Evolutionary conservation across 2,888 invertebrate genomes (phyloP).

Genomic region (Hyppa rectilinea): DNA sequence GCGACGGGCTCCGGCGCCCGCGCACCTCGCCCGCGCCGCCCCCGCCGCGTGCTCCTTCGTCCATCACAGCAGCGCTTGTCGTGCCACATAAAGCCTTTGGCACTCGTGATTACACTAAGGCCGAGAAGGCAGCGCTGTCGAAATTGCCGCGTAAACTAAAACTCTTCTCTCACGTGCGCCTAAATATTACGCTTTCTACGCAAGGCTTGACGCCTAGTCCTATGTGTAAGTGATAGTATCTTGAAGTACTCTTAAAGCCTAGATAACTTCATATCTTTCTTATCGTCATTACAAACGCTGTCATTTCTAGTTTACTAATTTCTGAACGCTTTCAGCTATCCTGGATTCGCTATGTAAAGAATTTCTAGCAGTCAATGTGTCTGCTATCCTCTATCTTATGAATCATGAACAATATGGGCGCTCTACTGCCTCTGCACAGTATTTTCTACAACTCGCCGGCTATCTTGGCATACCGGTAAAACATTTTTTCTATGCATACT

Average conservation of each 20-base stretch:
- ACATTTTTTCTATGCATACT: slow-evolving; percentile 71
- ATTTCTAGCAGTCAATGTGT: slow-evolving; percentile 96
- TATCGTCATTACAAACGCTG: slow-evolving; percentile 45
- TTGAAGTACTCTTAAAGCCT: slow-evolving; percentile 19
- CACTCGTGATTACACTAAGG: slow-evolving; percentile 93
- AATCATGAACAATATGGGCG: slow-evolving; percentile 98
- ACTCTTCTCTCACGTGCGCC: slow-evolving; percentile 93
- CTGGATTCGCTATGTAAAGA: slow-evolving; percentile 96
- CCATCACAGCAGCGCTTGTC: slow-evolving; percentile 93
- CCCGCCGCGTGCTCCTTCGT: slow-evolving; percentile 86
- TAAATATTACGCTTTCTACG: slow-evolving; percentile 93
- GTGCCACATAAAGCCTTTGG: slow-evolving; percentile 95
- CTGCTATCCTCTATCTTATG: slow-evolving; percentile 98
- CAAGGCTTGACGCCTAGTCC: slow-evolving; percentile 94
- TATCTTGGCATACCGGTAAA: slow-evolving; percentile 97
- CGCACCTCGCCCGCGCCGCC: slow-evolving; percentile 87
- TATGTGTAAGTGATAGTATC: slow-evolving; percentile 91
- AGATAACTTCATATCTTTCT: slow-evolving; percentile 52
- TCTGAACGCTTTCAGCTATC: slow-evolving; percentile 93
- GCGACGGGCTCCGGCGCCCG: slow-evolving; percentile 81
- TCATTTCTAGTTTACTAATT: slow-evolving; percentile 67
- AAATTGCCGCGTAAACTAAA: slow-evolving; percentile 92
- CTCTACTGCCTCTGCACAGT: slow-evolving; percentile 98
- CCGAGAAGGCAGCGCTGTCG: slow-evolving; percentile 92
- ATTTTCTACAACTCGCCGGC: slow-evolving; percentile 97